These are phyloP conservation scores for Crocallis elinguaria DNA, from an alignment of 2,888 invertebrate genomes.

Conservation along the genomic window DNA sequence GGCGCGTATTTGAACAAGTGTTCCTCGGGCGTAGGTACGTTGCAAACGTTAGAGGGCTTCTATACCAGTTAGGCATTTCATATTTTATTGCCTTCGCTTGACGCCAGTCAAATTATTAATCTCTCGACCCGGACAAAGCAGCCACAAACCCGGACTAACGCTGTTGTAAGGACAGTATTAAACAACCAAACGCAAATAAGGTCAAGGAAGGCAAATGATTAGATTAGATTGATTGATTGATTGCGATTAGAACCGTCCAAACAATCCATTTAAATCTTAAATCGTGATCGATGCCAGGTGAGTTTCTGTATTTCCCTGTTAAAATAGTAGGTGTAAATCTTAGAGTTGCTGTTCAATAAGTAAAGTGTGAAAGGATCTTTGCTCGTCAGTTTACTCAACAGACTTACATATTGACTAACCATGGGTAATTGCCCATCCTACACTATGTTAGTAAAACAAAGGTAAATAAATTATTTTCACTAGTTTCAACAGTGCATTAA, in stretches of 20 bases:
- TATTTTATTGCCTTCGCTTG: constrained; percentile 10
- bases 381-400: constrained; percentile 37
- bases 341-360: constrained; percentile 2
- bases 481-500: constrained; percentile 13
- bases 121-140: background rate
- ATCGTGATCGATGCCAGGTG: constrained; percentile 5
- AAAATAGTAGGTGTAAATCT: background rate
- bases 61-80: constrained; percentile 35
- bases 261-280: constrained; percentile 11
- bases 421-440: constrained; percentile 32
- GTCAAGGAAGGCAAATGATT: constrained; percentile 19
- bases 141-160: too few relatives aligned
- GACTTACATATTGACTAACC: constrained; percentile 36
- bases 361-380: constrained; percentile 34
- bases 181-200: constrained; percentile 15
- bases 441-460: constrained; percentile 38
- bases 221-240: constrained; percentile 26
- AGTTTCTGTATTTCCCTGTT: background rate
- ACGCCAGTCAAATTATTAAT: background rate
- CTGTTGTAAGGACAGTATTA: background rate
- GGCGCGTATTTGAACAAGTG: constrained; percentile 78
- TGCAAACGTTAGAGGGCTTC: constrained; percentile 62
- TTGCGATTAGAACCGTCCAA: constrained; percentile 16
- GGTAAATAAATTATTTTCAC: constrained; percentile 36
- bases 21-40: constrained; percentile 58